Conservation (phyloP, 1,140 invertebrate genomes). For the Cyclina sinensis region DNA sequence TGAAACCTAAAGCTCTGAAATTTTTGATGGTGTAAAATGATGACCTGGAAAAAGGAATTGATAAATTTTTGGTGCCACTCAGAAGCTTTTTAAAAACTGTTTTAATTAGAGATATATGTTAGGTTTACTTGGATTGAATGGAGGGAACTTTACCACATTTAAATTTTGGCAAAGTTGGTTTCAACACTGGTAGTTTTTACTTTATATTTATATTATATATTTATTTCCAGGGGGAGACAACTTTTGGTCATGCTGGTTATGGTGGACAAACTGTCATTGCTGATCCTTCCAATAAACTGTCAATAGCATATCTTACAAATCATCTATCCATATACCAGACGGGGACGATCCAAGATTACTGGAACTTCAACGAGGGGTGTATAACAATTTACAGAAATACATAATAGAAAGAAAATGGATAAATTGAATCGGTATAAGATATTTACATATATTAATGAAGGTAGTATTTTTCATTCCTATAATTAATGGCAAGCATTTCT, state of each 20-base stretch:
- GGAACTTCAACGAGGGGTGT: slow-evolving; percentile 55
- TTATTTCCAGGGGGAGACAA: slow-evolving; percentile 24
- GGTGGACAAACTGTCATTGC: slow-evolving; percentile 52
- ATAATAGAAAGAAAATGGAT: background rate
- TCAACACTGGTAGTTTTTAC: too few species aligned
- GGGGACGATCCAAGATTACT: slow-evolving; percentile 52
- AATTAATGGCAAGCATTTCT: too few species aligned
- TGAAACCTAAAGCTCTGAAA: too few species aligned
- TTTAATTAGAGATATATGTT: background rate
- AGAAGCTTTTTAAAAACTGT: too few species aligned
- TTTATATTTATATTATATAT: too few species aligned
- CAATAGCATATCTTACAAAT: slow-evolving; percentile 48
- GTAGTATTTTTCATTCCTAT: too few species aligned
- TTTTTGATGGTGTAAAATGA: too few species aligned
- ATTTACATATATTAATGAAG: background rate
- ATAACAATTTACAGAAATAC: slow-evolving; percentile 60
- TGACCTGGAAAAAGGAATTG: too few species aligned
- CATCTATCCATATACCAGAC: slow-evolving; percentile 31
- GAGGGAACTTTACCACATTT: too few species aligned
- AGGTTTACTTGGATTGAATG: background rate
- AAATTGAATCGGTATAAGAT: background rate
- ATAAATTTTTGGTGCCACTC: too few species aligned
- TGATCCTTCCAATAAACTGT: slow-evolving; percentile 35
- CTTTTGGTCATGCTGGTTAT: slow-evolving; percentile 20
- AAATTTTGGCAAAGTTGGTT: too few species aligned